A percentile compares a stretch with the other conserved stretches of the same genome.
phyloP scores from a whole-genome alignment of 2,888 invertebrate genomes.

The Stenolophus ochropezus region DNA sequence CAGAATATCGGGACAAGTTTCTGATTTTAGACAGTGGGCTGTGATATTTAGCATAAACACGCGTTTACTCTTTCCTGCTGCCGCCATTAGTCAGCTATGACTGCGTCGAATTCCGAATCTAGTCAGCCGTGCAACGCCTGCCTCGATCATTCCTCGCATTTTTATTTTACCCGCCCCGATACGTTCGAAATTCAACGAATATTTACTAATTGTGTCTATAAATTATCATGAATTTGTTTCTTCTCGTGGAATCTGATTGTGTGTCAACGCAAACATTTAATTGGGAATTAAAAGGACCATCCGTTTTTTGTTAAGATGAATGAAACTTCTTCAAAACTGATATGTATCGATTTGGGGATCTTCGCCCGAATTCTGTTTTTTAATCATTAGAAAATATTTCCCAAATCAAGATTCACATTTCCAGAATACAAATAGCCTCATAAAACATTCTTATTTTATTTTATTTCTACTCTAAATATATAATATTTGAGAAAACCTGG shows the following conservation, averaged over 20 bases:
- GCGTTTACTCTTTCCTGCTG: conserved; percentile 8
- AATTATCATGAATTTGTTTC: conserved; percentile 58
- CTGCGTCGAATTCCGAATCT: conserved; percentile 18
- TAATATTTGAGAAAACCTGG: no score
- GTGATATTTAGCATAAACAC: conserved; percentile 32
- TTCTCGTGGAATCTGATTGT: conserved; percentile 50
- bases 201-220: conserved; percentile 59
- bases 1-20: conserved; percentile 16
- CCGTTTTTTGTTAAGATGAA: conserved; percentile 40
- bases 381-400: conserved; percentile 1
- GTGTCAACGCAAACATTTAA: conserved; percentile 57
- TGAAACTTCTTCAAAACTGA: conserved; percentile 34
- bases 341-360: conserved; percentile 6
- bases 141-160: conserved; percentile 47
- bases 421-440: background rate
- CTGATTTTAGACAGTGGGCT: conserved; percentile 6
- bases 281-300: conserved; percentile 52
- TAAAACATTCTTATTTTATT: no score
- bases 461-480: no score
- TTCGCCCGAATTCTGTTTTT: conserved; percentile 14
- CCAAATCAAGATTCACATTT: background rate
- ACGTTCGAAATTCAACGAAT: conserved; percentile 58
- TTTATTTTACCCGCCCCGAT: conserved; percentile 43
- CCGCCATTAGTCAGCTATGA: conserved; percentile 42
- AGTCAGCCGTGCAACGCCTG: conserved; percentile 37